Conservation (phyloP, 1,140 invertebrate species). For the Tenebrio molitor region DNA sequence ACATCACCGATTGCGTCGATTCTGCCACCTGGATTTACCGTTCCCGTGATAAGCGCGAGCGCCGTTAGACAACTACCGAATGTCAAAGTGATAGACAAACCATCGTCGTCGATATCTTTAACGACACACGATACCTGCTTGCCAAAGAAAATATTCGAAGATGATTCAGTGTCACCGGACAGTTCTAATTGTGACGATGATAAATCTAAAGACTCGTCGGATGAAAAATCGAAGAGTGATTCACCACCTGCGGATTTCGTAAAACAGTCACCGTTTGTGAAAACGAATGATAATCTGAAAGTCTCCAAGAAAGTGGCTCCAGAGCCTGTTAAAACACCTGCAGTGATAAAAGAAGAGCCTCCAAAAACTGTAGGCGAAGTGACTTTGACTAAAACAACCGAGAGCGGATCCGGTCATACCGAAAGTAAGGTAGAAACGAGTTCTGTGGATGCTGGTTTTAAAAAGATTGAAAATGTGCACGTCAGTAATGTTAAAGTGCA, state of each 20-base stretch:
- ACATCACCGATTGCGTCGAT: slow-evolving; percentile 64
- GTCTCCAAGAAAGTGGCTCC: background rate
- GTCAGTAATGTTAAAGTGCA: slow-evolving; percentile 1
- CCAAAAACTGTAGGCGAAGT: slow-evolving; percentile 10
- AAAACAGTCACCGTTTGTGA: slow-evolving; percentile 42
- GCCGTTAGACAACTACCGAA: slow-evolving; percentile 64
- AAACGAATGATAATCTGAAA: slow-evolving; percentile 7
- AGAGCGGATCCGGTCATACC: background rate
- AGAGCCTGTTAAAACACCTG: slow-evolving; percentile 26
- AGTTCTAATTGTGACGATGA: slow-evolving; percentile 69
- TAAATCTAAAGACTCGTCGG: slow-evolving; percentile 60
- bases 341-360: background rate
- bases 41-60: slow-evolving; percentile 65
- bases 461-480: slow-evolving; percentile 13
- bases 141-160: slow-evolving; percentile 75
- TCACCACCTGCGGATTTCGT: slow-evolving; percentile 41
- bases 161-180: slow-evolving; percentile 72
- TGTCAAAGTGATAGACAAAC: slow-evolving; percentile 67
- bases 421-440: background rate
- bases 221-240: slow-evolving; percentile 60
- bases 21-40: slow-evolving; percentile 62
- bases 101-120: slow-evolving; percentile 70
- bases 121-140: slow-evolving; percentile 70
- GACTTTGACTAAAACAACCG: background rate
- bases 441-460: background rate